These are phyloP conservation scores for Calidris pygmaea DNA, from an alignment of 2,113 vertebrate genomes.

Conservation along the genomic window DNA sequence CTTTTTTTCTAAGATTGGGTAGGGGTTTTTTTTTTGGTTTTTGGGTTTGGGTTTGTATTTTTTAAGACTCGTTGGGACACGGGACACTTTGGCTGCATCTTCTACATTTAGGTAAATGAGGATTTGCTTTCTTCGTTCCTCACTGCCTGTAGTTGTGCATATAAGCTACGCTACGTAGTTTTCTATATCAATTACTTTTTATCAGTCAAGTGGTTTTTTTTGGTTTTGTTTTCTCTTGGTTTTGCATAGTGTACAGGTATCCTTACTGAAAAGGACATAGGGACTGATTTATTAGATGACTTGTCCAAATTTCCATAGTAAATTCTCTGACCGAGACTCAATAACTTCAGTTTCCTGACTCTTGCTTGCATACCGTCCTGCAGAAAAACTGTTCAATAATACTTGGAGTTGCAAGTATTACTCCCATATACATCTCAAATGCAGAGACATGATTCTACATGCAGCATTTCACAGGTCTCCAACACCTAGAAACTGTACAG, in stretches of 20 bases:
- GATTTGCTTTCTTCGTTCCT: neutral
- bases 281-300: neutral
- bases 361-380: neutral
- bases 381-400: neutral
- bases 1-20: rapidly evolving
- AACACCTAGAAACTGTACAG: neutral
- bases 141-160: neutral
- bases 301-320: neutral
- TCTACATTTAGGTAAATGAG: neutral
- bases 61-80: neutral
- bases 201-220: neutral
- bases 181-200: neutral
- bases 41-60: neutral
- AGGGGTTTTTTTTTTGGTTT: rapidly evolving
- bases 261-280: neutral
- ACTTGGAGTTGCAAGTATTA: neutral
- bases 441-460: neutral
- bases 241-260: neutral
- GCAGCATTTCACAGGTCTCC: neutral
- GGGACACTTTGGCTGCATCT: neutral
- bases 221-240: neutral
- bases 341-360: neutral
- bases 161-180: neutral
- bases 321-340: neutral
- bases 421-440: neutral